Evolutionary conservation across 1,140 invertebrate genomes (phyloP).

Genomic region (Cydia splendana): DNA sequence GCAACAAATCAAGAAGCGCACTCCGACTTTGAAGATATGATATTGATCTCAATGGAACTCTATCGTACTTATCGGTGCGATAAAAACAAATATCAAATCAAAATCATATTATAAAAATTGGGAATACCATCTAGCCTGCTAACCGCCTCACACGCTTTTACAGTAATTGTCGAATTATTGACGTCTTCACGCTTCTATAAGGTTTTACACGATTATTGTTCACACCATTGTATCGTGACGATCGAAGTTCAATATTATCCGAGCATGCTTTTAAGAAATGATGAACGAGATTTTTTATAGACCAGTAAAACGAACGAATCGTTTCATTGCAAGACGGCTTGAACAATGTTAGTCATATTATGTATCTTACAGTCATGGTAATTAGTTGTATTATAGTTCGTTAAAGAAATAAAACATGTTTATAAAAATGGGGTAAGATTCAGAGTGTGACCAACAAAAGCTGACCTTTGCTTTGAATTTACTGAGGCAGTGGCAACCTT

Average conservation of each 20-base stretch:
- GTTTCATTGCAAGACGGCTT: no score
- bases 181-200: neutral
- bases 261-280: neutral
- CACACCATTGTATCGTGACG: neutral
- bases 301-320: neutral
- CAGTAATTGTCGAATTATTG: slow-evolving; percentile 10
- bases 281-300: neutral
- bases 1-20: no score
- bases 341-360: neutral
- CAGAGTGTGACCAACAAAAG: no score
- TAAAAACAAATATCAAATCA: neutral
- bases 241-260: slow-evolving; percentile 7
- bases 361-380: no score
- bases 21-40: no score
- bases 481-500: no score
- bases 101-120: neutral
- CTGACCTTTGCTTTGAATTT: no score
- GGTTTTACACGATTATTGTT: neutral
- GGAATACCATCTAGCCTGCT: neutral
- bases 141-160: neutral
- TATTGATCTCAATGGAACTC: no score
- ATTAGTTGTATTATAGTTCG: no score
- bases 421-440: no score
- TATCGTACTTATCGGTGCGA: no score
- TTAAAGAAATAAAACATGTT: no score